A percentile compares a stretch with the other conserved stretches of the same genome.
Conservation (phyloP, 2,113 vertebrate genomes). For the Rhizomys pruinosus region DNA sequence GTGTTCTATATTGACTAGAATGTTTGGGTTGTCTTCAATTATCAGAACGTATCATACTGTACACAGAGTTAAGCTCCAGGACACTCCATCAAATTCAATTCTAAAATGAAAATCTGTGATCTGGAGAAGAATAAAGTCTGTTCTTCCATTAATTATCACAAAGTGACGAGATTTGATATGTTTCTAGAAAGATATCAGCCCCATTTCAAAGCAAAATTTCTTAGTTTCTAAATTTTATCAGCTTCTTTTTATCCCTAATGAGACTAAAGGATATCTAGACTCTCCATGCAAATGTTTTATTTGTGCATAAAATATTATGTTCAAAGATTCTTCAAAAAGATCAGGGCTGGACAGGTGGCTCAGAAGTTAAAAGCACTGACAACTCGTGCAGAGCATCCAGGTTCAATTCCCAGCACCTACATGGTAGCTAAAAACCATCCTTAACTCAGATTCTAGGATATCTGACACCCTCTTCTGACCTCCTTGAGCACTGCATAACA, state of each 20-base stretch:
- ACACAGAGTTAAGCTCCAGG: not conserved
- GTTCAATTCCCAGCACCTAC: too few species aligned
- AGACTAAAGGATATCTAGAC: slow-evolving; percentile 30
- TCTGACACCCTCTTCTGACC: too few species aligned
- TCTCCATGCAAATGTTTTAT: not conserved
- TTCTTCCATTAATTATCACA: not conserved
- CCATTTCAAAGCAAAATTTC: not conserved
- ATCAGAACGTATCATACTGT: not conserved
- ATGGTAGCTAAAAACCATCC: too few species aligned
- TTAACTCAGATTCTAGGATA: too few species aligned
- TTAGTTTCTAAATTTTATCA: not conserved
- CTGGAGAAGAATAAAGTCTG: not conserved
- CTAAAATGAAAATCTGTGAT: not conserved
- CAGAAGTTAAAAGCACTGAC: too few species aligned
- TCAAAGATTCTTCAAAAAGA: not conserved
- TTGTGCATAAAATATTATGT: not conserved
- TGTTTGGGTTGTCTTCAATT: not conserved
- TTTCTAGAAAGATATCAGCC: not conserved
- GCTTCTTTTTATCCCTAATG: not conserved
- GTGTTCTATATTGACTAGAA: not conserved
- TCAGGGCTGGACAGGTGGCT: too few species aligned
- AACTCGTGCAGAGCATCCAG: too few species aligned
- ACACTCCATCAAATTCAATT: not conserved
- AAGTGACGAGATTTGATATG: slow-evolving; percentile 17
- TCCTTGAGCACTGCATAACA: too few species aligned